Evolutionary conservation across 2,888 invertebrate genomes (phyloP).

Genomic region (Coronaproctus castanopsis): DNA sequence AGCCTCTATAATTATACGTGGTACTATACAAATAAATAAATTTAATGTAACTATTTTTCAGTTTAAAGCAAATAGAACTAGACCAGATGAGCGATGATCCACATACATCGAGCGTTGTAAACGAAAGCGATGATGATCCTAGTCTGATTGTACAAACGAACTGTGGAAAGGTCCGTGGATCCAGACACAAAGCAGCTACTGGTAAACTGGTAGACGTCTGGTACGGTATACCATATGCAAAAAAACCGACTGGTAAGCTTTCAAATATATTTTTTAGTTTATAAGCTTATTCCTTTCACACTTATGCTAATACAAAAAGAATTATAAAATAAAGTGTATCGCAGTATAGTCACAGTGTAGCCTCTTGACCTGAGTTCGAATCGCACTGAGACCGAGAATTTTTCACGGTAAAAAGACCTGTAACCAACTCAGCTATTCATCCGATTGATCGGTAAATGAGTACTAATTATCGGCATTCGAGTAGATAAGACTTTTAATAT

Average conservation of each 20-base stretch:
- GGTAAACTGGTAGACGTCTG: constrained; percentile 65
- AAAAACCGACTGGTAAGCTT: constrained; percentile 42
- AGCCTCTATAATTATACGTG: no score
- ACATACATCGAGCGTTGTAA: background rate
- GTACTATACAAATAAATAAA: no score
- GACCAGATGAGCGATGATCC: background rate
- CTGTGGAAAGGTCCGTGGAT: constrained; percentile 55
- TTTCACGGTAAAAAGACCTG: no score
- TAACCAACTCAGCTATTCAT: no score
- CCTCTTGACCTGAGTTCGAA: no score
- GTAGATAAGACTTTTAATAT: background rate
- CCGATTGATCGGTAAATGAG: no score
- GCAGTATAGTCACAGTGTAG: background rate
- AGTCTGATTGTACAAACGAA: constrained; percentile 48
- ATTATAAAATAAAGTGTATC: no score
- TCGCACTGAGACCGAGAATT: no score
- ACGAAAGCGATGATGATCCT: constrained; percentile 12
- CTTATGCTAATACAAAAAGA: background rate
- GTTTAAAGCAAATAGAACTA: background rate
- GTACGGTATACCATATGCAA: constrained; percentile 64
- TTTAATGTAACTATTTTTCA: no score
- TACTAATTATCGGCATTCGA: background rate
- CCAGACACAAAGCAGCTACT: constrained; percentile 49
- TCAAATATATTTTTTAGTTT: background rate
- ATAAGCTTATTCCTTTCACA: background rate